Conservation (phyloP, 2,888 invertebrate species). For the Dysmachus trigonus region DNA sequence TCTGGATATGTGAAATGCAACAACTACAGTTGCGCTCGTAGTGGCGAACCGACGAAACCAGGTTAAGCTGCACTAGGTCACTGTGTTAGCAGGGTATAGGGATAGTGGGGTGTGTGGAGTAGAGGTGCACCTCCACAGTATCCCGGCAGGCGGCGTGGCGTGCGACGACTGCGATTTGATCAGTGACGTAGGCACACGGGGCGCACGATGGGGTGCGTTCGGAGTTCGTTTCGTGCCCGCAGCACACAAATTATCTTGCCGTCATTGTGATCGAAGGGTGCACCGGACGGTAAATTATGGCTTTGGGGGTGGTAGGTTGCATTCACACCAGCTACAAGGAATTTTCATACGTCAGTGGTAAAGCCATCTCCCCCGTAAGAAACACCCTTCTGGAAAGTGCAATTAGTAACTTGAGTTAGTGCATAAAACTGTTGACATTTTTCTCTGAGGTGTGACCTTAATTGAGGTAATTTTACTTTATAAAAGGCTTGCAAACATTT, state of each 20-base stretch:
- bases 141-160: not conserved
- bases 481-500: not conserved
- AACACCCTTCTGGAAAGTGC: not conserved
- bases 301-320: not conserved
- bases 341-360: not conserved
- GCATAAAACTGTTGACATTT: not conserved
- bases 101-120: not conserved
- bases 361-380: not conserved
- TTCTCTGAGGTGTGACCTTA: not conserved
- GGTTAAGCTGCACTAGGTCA: constrained; percentile 58
- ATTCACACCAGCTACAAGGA: not conserved
- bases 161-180: not conserved
- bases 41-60: constrained; percentile 41
- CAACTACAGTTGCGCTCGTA: not conserved
- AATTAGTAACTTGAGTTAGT: not conserved
- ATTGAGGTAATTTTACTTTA: not conserved
- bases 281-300: not conserved
- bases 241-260: not conserved
- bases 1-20: not conserved
- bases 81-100: constrained; percentile 59
- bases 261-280: constrained; percentile 1
- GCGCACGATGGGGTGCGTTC: not conserved
- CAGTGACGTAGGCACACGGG: not conserved
- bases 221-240: not conserved
- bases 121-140: not conserved